Base-by-base conservation (phyloP, 2,797 vertebrate species). In the Sebastes minor region DNA sequence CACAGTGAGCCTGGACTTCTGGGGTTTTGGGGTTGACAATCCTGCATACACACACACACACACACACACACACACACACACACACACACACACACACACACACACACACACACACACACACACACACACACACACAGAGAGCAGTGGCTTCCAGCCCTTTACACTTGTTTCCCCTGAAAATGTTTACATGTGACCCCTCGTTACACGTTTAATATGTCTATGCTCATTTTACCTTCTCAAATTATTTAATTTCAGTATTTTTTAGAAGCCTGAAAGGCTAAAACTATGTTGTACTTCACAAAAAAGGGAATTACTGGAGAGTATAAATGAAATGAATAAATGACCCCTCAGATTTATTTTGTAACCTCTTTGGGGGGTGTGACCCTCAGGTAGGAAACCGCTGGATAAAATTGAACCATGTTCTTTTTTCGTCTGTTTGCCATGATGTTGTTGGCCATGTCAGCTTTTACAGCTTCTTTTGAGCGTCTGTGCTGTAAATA, bases 401-500 rank as follows among this genome's bases (percentile, higher is more conserved):
- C 8, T 52, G 49, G 42, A 27, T 28, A 10, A 11, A 30, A 42
- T 55, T 33, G 14, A 46, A 22, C 14, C 33, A 27, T 49, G 27
- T 25, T 11, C 60, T 32, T 38, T 55, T 20, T 27, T 20, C 3
- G 25, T 66, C 42, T 30, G 65, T 55, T 80, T 76, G 32, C 52
- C 74, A 63, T 22, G n/a, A 57, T 59, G 69, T 52, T 56, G 56
- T 66, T 30, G 27, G 10, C 22, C n/a, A 33, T 30, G 42, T 79
- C 56, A 23, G 56, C 42, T 55, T 80, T 61, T 60, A 55, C 10
- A 33, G 30, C 30, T 65, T 70, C 53, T 68, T 38, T 32, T 49
- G 8, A 78, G 42, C 23, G 5, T 46, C 22, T 23, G 63, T 75
- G 33, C 55, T 72, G 60, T 74, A 52, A 83, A 72, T 82, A 81